Conservation (phyloP, 2,888 invertebrate species). For the Acanthococcus lagerstroemiae region DNA sequence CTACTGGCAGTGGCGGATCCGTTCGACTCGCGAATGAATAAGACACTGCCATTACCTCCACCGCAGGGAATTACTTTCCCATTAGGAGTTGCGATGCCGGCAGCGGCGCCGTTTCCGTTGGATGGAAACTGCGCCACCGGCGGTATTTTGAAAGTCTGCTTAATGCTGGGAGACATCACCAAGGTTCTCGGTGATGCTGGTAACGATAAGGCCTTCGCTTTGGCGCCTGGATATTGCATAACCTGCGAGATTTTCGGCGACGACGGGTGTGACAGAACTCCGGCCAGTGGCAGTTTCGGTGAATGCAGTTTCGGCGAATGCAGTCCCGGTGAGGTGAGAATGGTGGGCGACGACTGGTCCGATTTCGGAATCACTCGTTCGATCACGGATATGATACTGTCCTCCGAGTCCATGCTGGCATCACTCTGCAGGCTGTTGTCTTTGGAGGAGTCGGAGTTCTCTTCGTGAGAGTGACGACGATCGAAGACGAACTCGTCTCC, state of each 20-base stretch:
- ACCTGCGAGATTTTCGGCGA: conserved; percentile 38
- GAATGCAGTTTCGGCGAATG: conserved; percentile 38
- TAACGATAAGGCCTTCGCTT: conserved; percentile 24
- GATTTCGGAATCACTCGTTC: conserved; percentile 36
- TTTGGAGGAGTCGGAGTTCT: conserved; percentile 64
- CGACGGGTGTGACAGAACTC: conserved; percentile 37
- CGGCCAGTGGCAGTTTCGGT: conserved; percentile 35
- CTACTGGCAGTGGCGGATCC: too few relatives aligned
- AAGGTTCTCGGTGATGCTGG: conserved; percentile 26
- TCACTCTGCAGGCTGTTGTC: conserved; percentile 84
- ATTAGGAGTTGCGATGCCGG: conserved; percentile 4
- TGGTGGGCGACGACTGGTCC: conserved; percentile 30
- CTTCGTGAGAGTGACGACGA: conserved; percentile 69
- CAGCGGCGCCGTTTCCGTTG: neutral
- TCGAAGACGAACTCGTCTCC: conserved; percentile 42
- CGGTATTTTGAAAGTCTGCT: conserved; percentile 34
- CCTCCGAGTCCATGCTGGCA: conserved; percentile 87
- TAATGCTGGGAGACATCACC: conserved; percentile 34
- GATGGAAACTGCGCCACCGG: conserved; percentile 14
- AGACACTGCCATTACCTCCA: neutral
- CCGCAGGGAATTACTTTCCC: conserved; percentile 1
- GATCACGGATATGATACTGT: conserved; percentile 47
- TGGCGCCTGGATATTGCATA: conserved; percentile 42
- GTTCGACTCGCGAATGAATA: neutral
- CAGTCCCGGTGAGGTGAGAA: conserved; percentile 9